Base-by-base conservation (phyloP, 2,888 invertebrate species). In the Tenthredo mesomela region DNA sequence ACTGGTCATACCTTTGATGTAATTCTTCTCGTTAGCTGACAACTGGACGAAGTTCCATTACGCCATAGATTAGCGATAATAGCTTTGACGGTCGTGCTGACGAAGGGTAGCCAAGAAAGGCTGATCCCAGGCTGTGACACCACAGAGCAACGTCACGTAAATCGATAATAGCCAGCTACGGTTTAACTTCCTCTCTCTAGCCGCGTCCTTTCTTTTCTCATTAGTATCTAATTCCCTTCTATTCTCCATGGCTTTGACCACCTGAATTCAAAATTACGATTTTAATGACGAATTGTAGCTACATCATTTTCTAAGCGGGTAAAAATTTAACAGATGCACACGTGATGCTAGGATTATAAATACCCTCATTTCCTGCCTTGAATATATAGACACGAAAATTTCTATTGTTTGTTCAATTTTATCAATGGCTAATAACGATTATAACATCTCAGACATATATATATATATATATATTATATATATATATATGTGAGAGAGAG, bases 141-240 rank as follows among this genome's bases (percentile, higher is more conserved):
- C 80, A 29, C n/a, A n/a, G 12, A 40, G 80, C 80, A 50, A 80
- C 80, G 80, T 80, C 80, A 80, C 80, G 80, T 80, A 80, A 80
- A 80, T 80, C 80, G 80, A 80, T 80, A 80, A 80, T 58, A 61
- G 80, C 80, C 80, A 80, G 80, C 61, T 80, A 61, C 80, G 80
- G 80, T 80, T 80, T 61, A 80, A 80, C 80, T 61, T 80, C 80
- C 40, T 58, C 80, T 37, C 58, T 37, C 40, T 40, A 29, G 33
- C 77, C 73, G n/a, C 21, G 73, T 29, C 61, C 58, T 29, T 29
- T 58, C 61, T 80, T 80, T 61, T 61, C 58, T 80, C 80, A 58
- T 80, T 61, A 80, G 80, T 80, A 58, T 80, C 80, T 61, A 61
- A 80, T 80, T 61, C 61, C 61, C 58, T n/a, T 50, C 58, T 21